Evolutionary conservation across 2,797 vertebrate species (phyloP).

Genomic region (Triplophysa bombifrons): DNA sequence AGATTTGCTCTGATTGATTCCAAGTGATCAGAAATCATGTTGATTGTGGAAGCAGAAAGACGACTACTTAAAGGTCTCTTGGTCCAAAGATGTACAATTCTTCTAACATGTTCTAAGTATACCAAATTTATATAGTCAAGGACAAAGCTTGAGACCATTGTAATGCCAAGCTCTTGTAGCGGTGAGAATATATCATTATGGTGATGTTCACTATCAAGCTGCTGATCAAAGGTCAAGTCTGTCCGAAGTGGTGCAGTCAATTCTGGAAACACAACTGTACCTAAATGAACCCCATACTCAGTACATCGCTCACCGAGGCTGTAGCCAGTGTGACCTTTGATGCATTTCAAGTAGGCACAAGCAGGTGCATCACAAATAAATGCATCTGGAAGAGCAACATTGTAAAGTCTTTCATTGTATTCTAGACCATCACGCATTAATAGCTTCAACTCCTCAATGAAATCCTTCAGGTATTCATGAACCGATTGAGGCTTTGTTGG

Average conservation of each 20-base stretch:
- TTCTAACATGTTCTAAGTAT: conserved; percentile 42
- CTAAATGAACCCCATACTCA: conserved; percentile 33
- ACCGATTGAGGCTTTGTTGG: conserved; percentile 28
- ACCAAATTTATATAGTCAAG: conserved; percentile 36
- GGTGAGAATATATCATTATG: conserved; percentile 27
- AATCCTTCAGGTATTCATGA: conserved; percentile 36
- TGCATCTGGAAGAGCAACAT: conserved; percentile 35
- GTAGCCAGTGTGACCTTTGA: conserved; percentile 46
- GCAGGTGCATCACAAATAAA: conserved; percentile 40
- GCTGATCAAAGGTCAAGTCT: conserved; percentile 34
- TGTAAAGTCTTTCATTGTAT: conserved; percentile 41
- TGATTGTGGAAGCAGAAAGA: conserved; percentile 32
- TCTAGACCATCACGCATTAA: conserved; percentile 30
- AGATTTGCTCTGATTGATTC: neutral
- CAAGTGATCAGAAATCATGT: conserved; percentile 38
- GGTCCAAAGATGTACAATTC: conserved; percentile 42
- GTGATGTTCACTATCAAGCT: conserved; percentile 41
- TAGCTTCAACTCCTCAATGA: conserved; percentile 38
- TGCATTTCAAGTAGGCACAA: conserved; percentile 38
- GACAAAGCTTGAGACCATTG: conserved; percentile 13
- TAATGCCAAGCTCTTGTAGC: conserved; percentile 32
- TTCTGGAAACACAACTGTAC: conserved; percentile 38
- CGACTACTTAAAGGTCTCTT: conserved; percentile 40
- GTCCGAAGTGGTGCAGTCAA: conserved; percentile 25
- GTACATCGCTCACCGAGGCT: conserved; percentile 37